phyloP scores from a whole-genome alignment of 2,797 vertebrate species.

The Coccyzus lansbergi region DNA sequence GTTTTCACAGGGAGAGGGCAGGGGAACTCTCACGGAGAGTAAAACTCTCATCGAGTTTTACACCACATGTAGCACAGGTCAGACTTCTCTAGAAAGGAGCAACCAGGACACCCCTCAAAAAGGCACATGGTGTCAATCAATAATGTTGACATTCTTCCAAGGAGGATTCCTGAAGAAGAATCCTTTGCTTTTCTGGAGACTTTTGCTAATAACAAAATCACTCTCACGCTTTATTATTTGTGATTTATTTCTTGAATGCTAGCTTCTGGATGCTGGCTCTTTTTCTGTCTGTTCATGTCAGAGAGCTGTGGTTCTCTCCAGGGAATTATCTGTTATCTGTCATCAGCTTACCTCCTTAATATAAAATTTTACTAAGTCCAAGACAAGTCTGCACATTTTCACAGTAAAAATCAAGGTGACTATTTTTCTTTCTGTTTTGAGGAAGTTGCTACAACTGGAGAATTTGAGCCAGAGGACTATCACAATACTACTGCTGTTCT shows the following conservation, averaged over 20 bases:
- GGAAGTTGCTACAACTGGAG: neutral
- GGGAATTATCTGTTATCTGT: neutral
- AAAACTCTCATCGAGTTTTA: neutral
- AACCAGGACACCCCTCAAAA: neutral
- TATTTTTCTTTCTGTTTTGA: neutral
- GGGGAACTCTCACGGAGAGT: no score
- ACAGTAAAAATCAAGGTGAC: neutral
- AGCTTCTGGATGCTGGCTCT: neutral
- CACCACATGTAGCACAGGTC: fast-evolving
- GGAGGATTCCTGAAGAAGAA: neutral
- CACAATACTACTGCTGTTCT: neutral
- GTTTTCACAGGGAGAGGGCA: neutral
- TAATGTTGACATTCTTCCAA: neutral
- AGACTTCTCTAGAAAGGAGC: neutral
- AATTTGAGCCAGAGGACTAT: neutral
- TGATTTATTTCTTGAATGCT: neutral
- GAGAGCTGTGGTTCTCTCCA: neutral
- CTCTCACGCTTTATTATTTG: neutral
- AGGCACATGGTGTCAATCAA: neutral
- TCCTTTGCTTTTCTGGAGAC: neutral
- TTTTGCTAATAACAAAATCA: neutral
- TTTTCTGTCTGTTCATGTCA: neutral
- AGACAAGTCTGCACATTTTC: neutral
- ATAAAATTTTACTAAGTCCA: neutral
- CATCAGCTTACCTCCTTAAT: neutral